Percentiles rank a stretch among this genome's conserved stretches.
Conservation (phyloP, 2,113 vertebrate species). For the Micromys minutus region DNA sequence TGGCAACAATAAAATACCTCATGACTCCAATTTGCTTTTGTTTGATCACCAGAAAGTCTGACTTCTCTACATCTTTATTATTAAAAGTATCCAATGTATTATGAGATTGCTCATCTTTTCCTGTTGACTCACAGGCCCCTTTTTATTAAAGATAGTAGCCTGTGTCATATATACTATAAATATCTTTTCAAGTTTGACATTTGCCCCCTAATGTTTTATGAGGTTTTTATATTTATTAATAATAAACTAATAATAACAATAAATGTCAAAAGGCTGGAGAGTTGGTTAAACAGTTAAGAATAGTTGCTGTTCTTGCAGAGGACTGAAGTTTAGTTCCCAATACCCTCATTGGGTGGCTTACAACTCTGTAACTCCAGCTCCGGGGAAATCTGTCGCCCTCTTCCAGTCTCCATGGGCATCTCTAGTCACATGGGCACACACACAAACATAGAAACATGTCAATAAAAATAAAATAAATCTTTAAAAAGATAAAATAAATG, state of each 20-base stretch:
- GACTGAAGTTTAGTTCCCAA: not conserved
- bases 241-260: slow-evolving; percentile 26
- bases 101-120: not conserved
- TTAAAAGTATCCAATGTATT: slow-evolving; percentile 7
- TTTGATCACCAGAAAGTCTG: not conserved
- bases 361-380: not conserved
- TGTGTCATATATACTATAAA: not conserved
- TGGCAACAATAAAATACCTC: slow-evolving; percentile 11
- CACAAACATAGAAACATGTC: not conserved
- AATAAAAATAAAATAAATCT: not conserved
- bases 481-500: slow-evolving; percentile 29
- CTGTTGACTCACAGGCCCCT: not conserved
- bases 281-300: not conserved
- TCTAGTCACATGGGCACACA: not conserved
- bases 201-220: not conserved
- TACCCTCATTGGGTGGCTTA: not conserved
- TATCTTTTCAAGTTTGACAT: slow-evolving; percentile 26
- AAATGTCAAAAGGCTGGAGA: not conserved
- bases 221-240: not conserved
- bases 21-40: slow-evolving; percentile 19
- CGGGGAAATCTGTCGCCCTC: not conserved
- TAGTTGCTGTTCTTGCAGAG: not conserved
- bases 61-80: slow-evolving; percentile 16
- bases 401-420: no score
- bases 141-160: slow-evolving; percentile 33